These are phyloP conservation scores for Lithophane semibrunnea DNA, from an alignment of 2,888 invertebrate genomes.

Conservation along the genomic window DNA sequence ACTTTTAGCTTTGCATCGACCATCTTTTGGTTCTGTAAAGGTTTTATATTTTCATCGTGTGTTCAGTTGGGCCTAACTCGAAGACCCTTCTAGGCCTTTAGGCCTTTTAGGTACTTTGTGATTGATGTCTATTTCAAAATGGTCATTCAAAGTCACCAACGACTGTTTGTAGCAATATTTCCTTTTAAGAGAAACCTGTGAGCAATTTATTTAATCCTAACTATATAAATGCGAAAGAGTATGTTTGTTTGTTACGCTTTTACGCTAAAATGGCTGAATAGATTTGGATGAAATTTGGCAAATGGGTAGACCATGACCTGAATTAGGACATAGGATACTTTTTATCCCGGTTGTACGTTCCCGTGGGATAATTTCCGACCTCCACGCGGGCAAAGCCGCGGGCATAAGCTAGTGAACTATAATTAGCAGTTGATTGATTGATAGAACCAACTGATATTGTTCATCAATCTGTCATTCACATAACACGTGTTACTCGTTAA, in stretches of 20 bases:
- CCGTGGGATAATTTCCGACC: too few species aligned
- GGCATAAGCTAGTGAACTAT: too few species aligned
- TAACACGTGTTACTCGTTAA: slow-evolving; percentile 43
- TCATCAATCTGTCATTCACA: slow-evolving; percentile 23
- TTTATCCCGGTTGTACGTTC: too few species aligned
- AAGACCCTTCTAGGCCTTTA: neutral
- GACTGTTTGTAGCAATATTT: slow-evolving; percentile 3
- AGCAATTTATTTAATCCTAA: neutral
- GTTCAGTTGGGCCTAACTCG: neutral
- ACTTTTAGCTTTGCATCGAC: neutral
- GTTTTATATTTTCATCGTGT: neutral
- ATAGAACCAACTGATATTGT: slow-evolving; percentile 28
- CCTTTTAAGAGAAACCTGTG: too few species aligned
- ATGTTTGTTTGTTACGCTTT: too few species aligned
- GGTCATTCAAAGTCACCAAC: neutral
- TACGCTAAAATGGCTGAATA: too few species aligned
- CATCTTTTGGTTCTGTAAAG: neutral
- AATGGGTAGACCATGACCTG: too few species aligned
- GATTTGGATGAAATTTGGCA: too few species aligned
- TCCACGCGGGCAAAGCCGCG: too few species aligned
- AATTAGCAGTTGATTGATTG: slow-evolving; percentile 30
- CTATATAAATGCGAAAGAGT: too few species aligned
- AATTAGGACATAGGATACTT: too few species aligned
- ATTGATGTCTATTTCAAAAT: slow-evolving; percentile 12
- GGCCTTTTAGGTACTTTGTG: neutral